Base-by-base conservation (phyloP, 2,797 vertebrate genomes). In the Catharus ustulatus region DNA sequence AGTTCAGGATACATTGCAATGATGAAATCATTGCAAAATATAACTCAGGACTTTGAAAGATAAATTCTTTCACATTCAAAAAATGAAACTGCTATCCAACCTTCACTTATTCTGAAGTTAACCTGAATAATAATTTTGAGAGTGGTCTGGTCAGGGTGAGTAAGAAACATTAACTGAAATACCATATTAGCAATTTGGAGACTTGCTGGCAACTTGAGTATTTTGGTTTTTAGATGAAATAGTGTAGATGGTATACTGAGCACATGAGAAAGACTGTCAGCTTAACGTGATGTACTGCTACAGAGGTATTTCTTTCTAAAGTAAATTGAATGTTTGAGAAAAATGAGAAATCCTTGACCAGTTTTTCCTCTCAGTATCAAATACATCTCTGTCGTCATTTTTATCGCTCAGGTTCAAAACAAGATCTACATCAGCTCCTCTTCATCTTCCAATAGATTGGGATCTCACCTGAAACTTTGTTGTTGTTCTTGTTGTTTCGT, bases 21-120 rank as follows among this genome's bases (percentile, higher is more conserved):
- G 74, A 92, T 51, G 59, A 94, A 96, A 93, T 76, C 71, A 93
- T 19, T 77, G 62, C 43, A 84, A 94, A 95, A 36, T 51, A 26
- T 72, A 94, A 80, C 59, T 86, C 40, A 36, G 59, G 46, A 78
- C 59, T 90, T 67, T 9, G 49, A 93, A 92, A 88, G 63, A 92
- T 66, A 88, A 94, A 92, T 90, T 86, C 43, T 48, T 59, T 61
- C 59, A 84, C 0, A 0, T 1, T 58, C 22, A 34, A 92, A 90
- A 92, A 95, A 58, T 51, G 49, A 86, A 96, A 90, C 57, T 58
- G 46, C 30, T 79, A 83, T 27, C 16, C 69, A 92, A 58, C 3
- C 42, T 94, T 89, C 67, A 84, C 24, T 64, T 88, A 72, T 27
- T 71, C 67, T 57, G 74, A 81, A 69, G n/a, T 69, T 79, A 92